Base-by-base conservation (phyloP, 1,140 invertebrate genomes). In the Archivesica marissinica region DNA sequence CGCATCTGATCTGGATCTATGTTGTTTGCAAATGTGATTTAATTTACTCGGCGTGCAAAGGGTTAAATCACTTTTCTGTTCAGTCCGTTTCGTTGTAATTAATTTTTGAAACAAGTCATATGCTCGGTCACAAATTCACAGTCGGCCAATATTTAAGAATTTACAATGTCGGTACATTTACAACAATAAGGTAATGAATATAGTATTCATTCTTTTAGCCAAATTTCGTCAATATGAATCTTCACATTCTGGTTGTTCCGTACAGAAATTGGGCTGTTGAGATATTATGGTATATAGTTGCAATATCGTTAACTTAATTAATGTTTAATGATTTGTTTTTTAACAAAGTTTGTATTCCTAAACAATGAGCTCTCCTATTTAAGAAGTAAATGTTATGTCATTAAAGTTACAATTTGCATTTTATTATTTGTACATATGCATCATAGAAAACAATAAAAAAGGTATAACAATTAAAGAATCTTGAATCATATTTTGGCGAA, bases 381-480 rank as follows among this genome's bases (percentile, higher is more conserved):
- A 30, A 72, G 17, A 23, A 72, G 59, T 64, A 72, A 72, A 50
- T 50, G 68, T 72, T 47, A 33, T 72, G 68, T 72, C 68, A 72
- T 64, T 79, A 28, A 39, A 79, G 77, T 79, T 79, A 79, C 35
- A 50, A 33, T 83, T 70, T 83, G 80, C 80, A 83, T 83, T 83
- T 83, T 83, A 83, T 83, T 83, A 83, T 81, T 64, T 83, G 70
- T 83, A 83, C 68, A 83, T 75, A 83, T 74, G 33, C 80, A 75
- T 75, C 80, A 83, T 83, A 83, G 80, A 61, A 83, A 72, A 82
- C 70, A 74, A 70, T 44, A 54, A 74, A 61, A 68, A 83, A 83
- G 35, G 35, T 74, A 59, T 83, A 41, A 79, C 33, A 39, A 56
- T 39, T 56, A 0, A 59, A 76, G 9, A 20, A 52, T 33, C n/a